phyloP scores from a whole-genome alignment of 2,113 vertebrate species.

The Amia ocellicauda region DNA sequence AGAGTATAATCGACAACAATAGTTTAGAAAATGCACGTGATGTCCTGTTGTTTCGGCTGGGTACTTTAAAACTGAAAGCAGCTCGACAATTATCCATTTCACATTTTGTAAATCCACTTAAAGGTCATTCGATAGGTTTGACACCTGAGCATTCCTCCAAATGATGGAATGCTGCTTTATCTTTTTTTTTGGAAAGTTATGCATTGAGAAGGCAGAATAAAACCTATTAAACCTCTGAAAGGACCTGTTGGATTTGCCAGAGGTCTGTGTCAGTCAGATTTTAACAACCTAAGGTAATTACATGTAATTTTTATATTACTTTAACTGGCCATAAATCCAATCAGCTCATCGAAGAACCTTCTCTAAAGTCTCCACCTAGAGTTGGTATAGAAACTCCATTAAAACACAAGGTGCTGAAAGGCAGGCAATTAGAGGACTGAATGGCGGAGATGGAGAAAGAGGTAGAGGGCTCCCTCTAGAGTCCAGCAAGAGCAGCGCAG shows the following conservation, averaged over 20 bases:
- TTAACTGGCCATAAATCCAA: not conserved
- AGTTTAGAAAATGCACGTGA: not conserved
- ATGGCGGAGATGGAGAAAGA: not conserved
- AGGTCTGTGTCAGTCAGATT: not conserved
- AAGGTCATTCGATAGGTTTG: too few species aligned
- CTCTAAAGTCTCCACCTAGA: not conserved
- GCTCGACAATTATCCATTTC: not conserved
- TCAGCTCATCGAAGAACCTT: not conserved
- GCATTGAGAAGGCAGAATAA: too few species aligned
- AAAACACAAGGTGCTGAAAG: not conserved
- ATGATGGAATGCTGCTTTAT: too few species aligned
- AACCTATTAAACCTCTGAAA: too few species aligned
- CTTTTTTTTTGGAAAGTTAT: too few species aligned
- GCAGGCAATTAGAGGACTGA: too few species aligned
- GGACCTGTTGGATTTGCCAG: too few species aligned
- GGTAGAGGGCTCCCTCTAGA: slow-evolving; percentile 6
- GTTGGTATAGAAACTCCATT: not conserved
- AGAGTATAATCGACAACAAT: not conserved
- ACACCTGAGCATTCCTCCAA: too few species aligned
- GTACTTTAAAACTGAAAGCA: too few species aligned
- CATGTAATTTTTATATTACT: not conserved
- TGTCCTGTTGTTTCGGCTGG: not conserved
- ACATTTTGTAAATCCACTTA: not conserved
- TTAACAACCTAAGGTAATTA: not conserved
- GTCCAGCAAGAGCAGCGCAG: not conserved